These are phyloP conservation scores for Solea solea DNA, from an alignment of 2,113 vertebrate species.

Conservation along the genomic window DNA sequence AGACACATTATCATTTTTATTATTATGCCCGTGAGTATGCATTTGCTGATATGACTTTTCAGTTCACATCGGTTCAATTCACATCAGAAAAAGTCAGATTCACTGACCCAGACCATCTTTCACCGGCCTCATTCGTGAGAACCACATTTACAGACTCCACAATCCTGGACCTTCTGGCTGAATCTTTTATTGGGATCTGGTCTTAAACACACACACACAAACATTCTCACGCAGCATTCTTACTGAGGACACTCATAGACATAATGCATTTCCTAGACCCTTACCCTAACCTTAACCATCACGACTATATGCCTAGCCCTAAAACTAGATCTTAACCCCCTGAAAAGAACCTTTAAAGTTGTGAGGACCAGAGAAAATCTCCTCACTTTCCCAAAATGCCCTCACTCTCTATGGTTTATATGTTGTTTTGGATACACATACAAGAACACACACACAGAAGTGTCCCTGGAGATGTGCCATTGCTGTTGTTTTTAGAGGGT, in stretches of 20 bases:
- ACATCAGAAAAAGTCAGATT: constrained; percentile 58
- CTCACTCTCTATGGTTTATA: too few relatives aligned
- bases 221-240: neutral
- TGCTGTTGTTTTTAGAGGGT: constrained; percentile 45
- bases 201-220: constrained; percentile 38
- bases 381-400: too few relatives aligned
- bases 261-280: too few relatives aligned
- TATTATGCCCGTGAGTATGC: neutral
- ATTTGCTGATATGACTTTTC: constrained; percentile 24
- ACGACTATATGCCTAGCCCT: too few relatives aligned
- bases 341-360: too few relatives aligned
- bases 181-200: constrained; percentile 67
- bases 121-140: constrained; percentile 64
- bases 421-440: neutral
- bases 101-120: constrained; percentile 36
- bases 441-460: constrained; percentile 18
- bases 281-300: too few relatives aligned
- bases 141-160: constrained; percentile 59
- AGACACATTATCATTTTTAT: neutral
- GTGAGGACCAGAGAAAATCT: too few relatives aligned
- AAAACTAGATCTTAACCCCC: too few relatives aligned
- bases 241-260: too few relatives aligned
- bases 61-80: constrained; percentile 21
- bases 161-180: constrained; percentile 67
- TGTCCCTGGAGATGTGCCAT: constrained; percentile 63